Evolutionary conservation across 2,888 invertebrate genomes (phyloP).

Genomic region (Drosophila kokeensis): DNA sequence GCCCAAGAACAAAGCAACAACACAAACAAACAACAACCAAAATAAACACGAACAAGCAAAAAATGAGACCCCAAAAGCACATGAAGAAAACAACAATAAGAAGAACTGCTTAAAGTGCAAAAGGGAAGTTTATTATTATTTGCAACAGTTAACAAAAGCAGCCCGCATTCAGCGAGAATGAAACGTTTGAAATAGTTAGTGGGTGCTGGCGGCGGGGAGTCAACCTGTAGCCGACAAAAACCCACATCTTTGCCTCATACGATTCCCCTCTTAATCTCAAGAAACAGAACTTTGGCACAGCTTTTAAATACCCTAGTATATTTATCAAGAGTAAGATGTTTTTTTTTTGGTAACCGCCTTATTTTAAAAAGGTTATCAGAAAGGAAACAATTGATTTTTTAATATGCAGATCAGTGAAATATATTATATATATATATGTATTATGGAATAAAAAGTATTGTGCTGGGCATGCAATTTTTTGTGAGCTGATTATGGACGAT

Average conservation of each 20-base stretch:
- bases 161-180: constrained; percentile 28
- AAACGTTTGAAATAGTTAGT: neutral
- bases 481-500: neutral
- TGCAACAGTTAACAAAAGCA: constrained; percentile 66
- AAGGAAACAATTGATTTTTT: neutral
- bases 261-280: constrained; percentile 40
- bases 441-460: too few species aligned
- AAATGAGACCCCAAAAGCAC: constrained; percentile 35
- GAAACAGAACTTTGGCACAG: constrained; percentile 42
- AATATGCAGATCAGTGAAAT: neutral
- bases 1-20: constrained; percentile 39
- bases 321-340: neutral
- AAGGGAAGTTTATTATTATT: constrained; percentile 63
- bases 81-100: constrained; percentile 40
- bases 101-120: constrained; percentile 42
- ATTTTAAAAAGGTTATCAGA: neutral
- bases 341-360: neutral
- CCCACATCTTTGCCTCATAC: constrained; percentile 17
- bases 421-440: too few species aligned
- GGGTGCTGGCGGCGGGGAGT: neutral
- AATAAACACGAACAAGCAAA: constrained; percentile 15
- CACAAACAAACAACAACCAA: constrained; percentile 38
- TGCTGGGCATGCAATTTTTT: neutral
- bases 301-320: constrained; percentile 21
- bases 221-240: constrained; percentile 24